Conservation (phyloP, 1,140 invertebrate species). For the Penaeus vannamei region DNA sequence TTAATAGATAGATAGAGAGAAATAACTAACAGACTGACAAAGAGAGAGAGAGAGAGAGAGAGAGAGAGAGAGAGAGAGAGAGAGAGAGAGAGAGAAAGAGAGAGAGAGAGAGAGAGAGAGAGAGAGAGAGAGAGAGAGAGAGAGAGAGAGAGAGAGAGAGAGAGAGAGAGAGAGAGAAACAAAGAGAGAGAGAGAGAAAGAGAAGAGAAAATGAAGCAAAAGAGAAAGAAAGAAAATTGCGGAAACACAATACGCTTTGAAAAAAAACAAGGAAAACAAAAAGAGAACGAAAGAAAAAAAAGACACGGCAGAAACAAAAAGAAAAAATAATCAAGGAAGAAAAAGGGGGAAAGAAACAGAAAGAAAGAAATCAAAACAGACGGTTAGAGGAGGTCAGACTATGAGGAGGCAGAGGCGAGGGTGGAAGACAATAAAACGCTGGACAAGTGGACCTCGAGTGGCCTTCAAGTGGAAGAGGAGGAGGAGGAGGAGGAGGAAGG, state of each 20-base stretch:
- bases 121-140: too few relatives aligned
- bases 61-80: constrained; percentile 12
- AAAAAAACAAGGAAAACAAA: constrained; percentile 30
- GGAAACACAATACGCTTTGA: neutral
- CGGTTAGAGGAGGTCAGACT: neutral
- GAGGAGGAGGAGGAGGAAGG: neutral
- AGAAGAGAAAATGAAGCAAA: neutral
- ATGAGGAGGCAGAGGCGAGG: constrained; percentile 2
- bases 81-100: neutral
- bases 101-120: too few relatives aligned
- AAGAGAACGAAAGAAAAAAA: constrained; percentile 4
- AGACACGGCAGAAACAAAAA: neutral
- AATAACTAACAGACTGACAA: neutral
- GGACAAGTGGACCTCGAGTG: neutral
- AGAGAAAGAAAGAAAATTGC: neutral
- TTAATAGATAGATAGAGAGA: too few relatives aligned
- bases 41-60: neutral
- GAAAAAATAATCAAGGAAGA: neutral
- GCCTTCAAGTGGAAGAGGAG: neutral
- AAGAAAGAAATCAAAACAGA: neutral
- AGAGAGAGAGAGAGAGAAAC: neutral
- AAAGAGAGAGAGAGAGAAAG: too few relatives aligned
- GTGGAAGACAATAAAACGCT: neutral
- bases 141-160: neutral
- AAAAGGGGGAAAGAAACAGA: neutral